A percentile compares a stretch with the other conserved stretches of the same genome.
Evolutionary conservation across 2,113 vertebrate species (phyloP).

Genomic region (Petaurus breviceps): DNA sequence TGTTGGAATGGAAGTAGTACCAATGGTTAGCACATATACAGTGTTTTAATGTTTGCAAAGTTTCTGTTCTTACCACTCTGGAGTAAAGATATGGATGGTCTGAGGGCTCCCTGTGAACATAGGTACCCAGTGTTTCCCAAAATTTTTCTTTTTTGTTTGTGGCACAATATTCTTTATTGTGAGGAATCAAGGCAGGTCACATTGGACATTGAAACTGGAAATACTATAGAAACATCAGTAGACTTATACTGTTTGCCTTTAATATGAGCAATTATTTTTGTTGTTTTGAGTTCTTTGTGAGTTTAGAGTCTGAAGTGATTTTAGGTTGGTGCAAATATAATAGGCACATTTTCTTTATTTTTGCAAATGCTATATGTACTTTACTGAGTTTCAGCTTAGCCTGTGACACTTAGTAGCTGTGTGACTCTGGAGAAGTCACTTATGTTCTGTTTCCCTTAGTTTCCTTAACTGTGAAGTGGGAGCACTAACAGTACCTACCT

Average conservation of each 20-base stretch:
- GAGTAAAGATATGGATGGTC: not conserved
- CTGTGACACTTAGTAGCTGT: not conserved
- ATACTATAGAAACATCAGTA: not conserved
- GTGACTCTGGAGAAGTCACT: not conserved
- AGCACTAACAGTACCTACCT: too few relatives aligned
- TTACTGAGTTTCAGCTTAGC: too few relatives aligned
- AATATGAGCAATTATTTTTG: not conserved
- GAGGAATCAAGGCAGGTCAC: not conserved
- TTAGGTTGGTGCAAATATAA: not conserved
- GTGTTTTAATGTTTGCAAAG: not conserved
- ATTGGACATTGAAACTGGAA: not conserved
- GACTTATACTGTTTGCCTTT: not conserved
- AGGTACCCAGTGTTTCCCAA: not conserved
- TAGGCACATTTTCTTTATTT: not conserved
- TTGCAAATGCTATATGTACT: too few relatives aligned
- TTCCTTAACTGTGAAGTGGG: too few relatives aligned
- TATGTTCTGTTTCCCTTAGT: too few relatives aligned
- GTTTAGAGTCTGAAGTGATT: not conserved
- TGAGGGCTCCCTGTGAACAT: not conserved
- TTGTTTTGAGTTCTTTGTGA: not conserved
- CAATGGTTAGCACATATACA: not conserved
- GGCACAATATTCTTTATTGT: not conserved
- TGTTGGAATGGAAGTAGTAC: too few relatives aligned
- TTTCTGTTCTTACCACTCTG: not conserved
- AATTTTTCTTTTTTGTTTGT: not conserved